Evolutionary conservation across 2,113 vertebrate species (phyloP).

Genomic region (Agapornis roseicollis): DNA sequence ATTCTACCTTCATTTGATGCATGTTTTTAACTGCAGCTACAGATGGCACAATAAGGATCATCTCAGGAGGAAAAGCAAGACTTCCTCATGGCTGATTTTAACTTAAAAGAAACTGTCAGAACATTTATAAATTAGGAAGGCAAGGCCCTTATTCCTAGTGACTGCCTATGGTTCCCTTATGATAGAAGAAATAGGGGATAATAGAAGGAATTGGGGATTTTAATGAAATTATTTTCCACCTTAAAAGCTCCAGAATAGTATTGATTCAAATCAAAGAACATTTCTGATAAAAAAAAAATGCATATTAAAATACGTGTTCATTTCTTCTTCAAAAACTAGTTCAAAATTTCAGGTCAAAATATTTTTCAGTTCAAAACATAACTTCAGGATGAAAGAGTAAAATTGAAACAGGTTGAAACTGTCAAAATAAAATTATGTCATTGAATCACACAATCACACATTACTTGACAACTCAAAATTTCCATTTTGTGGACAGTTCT

Average conservation of each 20-base stretch:
- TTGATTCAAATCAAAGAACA: not conserved
- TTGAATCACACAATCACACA: not conserved
- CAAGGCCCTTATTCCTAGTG: not conserved
- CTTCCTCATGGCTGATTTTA: not conserved
- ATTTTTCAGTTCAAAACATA: not conserved
- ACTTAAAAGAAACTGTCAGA: not conserved
- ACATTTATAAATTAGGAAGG: not conserved
- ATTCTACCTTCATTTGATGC: not conserved
- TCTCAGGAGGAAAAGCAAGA: constrained; percentile 17
- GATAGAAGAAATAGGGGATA: not conserved
- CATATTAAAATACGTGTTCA: not conserved
- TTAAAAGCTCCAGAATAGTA: not conserved
- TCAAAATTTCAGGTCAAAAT: not conserved
- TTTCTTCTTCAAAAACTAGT: not conserved
- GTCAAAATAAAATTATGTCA: not conserved
- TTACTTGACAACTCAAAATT: not conserved
- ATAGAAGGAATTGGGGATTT: not conserved
- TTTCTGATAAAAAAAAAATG: not conserved
- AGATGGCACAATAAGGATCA: constrained; percentile 36
- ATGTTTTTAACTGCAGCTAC: constrained; percentile 32
- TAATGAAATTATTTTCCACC: not conserved
- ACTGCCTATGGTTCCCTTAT: not conserved
- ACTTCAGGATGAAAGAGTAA: not conserved
- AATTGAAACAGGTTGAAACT: not conserved
- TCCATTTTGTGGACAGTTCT: not conserved